A percentile compares a stretch with the other conserved stretches of the same genome.
Evolutionary conservation across 2,797 vertebrate species (phyloP).

Genomic region (Aulostomus chinensis): DNA sequence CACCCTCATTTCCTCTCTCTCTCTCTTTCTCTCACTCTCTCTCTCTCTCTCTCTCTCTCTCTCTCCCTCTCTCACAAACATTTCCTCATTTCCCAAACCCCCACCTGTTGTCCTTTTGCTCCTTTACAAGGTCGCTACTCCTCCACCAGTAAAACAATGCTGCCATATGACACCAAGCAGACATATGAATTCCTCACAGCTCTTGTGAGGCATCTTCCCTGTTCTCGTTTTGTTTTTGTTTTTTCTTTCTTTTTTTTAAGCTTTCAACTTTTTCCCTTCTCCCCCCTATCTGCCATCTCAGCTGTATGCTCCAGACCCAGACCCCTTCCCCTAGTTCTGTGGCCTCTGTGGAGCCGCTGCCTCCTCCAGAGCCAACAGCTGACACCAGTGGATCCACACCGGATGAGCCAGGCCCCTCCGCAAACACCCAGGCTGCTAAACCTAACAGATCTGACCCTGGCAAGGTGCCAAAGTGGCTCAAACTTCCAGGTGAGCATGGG

Average conservation of each 20-base stretch:
- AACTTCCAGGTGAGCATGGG: conserved; percentile 91
- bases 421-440: conserved; percentile 32
- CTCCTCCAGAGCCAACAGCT: conserved; percentile 30
- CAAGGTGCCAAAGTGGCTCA: conserved; percentile 95
- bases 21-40: too few relatives aligned
- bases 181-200: too few relatives aligned
- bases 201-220: too few relatives aligned
- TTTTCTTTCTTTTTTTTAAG: too few relatives aligned
- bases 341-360: conserved; percentile 35
- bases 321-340: conserved; percentile 44
- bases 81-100: conserved; percentile 48
- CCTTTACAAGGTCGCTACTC: too few relatives aligned
- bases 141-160: too few relatives aligned
- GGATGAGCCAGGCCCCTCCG: conserved; percentile 26
- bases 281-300: conserved; percentile 33
- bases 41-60: too few relatives aligned
- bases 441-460: conserved; percentile 69
- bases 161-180: too few relatives aligned
- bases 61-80: too few relatives aligned
- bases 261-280: neutral
- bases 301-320: conserved; percentile 76
- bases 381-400: conserved; percentile 4
- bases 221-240: too few relatives aligned
- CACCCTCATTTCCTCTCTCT: conserved; percentile 60
- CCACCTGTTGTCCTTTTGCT: too few relatives aligned